Conservation (phyloP, 2,797 vertebrate genomes). For the Babyrousa celebensis region DNA sequence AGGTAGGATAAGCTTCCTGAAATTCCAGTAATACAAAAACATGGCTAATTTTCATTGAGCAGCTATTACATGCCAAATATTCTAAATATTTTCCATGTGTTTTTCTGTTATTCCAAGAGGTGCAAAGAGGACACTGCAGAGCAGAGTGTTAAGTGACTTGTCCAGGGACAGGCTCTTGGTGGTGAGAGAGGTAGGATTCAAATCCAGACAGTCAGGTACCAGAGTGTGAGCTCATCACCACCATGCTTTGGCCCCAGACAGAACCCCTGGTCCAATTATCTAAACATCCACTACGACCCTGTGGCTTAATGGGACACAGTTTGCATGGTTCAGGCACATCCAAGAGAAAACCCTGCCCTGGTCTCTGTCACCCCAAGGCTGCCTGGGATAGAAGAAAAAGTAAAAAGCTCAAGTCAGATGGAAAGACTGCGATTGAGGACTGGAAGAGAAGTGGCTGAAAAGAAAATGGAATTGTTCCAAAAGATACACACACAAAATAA, state of each 20-base stretch:
- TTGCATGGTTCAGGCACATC: not conserved
- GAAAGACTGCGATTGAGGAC: not conserved
- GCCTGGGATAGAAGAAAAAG: constrained; percentile 17
- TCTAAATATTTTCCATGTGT: not conserved
- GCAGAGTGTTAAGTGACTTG: not conserved
- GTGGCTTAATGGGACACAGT: constrained; percentile 23
- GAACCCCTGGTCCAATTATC: not conserved
- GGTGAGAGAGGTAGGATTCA: not conserved
- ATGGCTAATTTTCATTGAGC: not conserved
- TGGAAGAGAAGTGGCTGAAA: constrained; percentile 45
- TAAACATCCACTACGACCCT: not conserved
- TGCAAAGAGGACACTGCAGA: not conserved
- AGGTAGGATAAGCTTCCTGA: not conserved
- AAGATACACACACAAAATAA: constrained; percentile 48
- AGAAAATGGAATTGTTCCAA: constrained; percentile 69
- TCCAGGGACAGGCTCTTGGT: not conserved
- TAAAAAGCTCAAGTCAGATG: not conserved
- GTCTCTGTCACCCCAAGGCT: not conserved
- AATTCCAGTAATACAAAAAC: not conserved
- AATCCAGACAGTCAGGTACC: not conserved
- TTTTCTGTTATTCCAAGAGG: not conserved
- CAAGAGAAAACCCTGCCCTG: constrained; percentile 27
- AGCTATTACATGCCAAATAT: not conserved
- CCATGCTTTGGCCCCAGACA: not conserved
- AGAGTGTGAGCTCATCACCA: not conserved